Evolutionary conservation across 2,113 vertebrate genomes (phyloP).

Genomic region (Maccullochella peelii): DNA sequence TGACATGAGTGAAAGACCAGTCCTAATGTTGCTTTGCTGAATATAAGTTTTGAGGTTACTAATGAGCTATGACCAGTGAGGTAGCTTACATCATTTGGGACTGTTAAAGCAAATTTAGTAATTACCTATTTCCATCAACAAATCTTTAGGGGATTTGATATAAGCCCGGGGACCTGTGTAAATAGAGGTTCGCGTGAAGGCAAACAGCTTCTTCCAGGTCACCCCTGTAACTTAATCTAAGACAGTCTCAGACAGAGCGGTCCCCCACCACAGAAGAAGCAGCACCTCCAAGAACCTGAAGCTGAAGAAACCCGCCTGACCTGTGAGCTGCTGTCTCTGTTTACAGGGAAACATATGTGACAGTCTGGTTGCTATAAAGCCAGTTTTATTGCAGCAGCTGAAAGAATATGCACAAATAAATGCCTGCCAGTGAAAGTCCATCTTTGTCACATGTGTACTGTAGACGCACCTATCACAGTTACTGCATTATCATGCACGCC

Average conservation of each 20-base stretch:
- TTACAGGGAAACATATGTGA: slow-evolving; percentile 47
- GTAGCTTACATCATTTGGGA: slow-evolving; percentile 40
- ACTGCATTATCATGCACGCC: slow-evolving; percentile 18
- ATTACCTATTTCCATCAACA: slow-evolving; percentile 64
- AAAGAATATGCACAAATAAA: slow-evolving; percentile 45
- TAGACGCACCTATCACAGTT: slow-evolving; percentile 8
- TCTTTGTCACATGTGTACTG: slow-evolving; percentile 49
- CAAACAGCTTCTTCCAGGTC: slow-evolving; percentile 66
- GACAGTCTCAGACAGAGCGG: slow-evolving; percentile 40
- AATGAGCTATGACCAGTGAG: slow-evolving; percentile 50
- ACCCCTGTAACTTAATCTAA: slow-evolving; percentile 74
- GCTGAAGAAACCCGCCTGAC: slow-evolving; percentile 30
- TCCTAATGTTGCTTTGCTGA: slow-evolving; percentile 12
- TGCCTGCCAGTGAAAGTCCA: slow-evolving; percentile 56
- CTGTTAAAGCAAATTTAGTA: slow-evolving; percentile 54
- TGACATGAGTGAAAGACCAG: background rate
- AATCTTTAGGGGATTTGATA: slow-evolving; percentile 62
- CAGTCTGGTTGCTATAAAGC: slow-evolving; percentile 46
- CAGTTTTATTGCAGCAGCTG: slow-evolving; percentile 48
- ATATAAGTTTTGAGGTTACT: slow-evolving; percentile 42
- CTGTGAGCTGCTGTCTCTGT: slow-evolving; percentile 48
- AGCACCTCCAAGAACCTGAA: slow-evolving; percentile 49
- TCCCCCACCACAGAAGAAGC: slow-evolving; percentile 37
- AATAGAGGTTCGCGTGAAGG: slow-evolving; percentile 75
- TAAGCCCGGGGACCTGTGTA: slow-evolving; percentile 73